Evolutionary conservation across 2,888 invertebrate species (phyloP), one percentile per base, ranked within the genome.

Genomic region (Polyommatus iphigenia): DNA sequence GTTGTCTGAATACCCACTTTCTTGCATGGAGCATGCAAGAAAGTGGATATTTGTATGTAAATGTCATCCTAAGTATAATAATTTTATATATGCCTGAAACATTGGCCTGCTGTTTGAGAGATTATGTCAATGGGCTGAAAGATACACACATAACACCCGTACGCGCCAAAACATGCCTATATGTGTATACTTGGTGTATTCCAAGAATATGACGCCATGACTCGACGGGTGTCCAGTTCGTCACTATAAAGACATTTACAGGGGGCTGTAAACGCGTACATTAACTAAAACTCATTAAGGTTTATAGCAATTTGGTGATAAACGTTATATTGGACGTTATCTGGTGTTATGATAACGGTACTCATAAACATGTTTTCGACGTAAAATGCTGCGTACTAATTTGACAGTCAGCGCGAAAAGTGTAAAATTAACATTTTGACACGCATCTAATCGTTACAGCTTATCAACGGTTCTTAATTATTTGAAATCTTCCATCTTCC

Each of bases 281-380:
- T 80, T 79, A 79, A 81, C 79, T 81, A 78, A 80, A 82, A 79
- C 81, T 81, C 83, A 79, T 83, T 83, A 81, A 80, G 83, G 83
- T 86, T 86, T 85, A 86, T 86, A 85, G 84, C 84, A 83, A 80
- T 84, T 84, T 79, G 82, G 81, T 82, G 86, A 88, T 89, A 88
- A 89, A 87, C 83, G 80, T 83, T 83, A 81, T 80, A 81, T 81
- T 81, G 79, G 79, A 86, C 84, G 84, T 86, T 88, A 88, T 87
- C 86, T 84, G 83, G 81, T 80, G 82, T 83, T 80, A 82, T 82
- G 84, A 84, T 86, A 84, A 85, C 84, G 77, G 72, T 71, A 54
- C 59, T 78, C 80, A 75, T 82, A 81, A 82, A 81, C 81, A 81
- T 80, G 81, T 81, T 81, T 79, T 80, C 72, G 77, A 79, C 79